Base-by-base conservation (phyloP, 2,113 vertebrate genomes). In the Nymphicus hollandicus region DNA sequence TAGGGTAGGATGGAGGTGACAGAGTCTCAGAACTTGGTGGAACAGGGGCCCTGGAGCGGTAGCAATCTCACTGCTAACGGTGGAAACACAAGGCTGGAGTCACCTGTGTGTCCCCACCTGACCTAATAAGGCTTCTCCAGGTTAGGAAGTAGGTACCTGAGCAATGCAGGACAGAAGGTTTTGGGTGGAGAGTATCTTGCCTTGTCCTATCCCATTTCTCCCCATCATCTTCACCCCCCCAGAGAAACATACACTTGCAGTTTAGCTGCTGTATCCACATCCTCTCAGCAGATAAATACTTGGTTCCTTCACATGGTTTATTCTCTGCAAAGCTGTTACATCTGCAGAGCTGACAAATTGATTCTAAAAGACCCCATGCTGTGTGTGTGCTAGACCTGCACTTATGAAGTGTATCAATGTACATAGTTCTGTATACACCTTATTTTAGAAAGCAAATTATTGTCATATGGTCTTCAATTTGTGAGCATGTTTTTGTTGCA, bases 161-260 rank as follows among this genome's bases (percentile, higher is more conserved):
- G 43, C 25, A 64, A 13, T 33, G 15, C 35, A 65, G 84, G 17
- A 65, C 6, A 49, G 71, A 33, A 39, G 53, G 19, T 15, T 5
- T 13, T 11, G 13, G 3, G 11, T 0, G 0, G 5, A 4, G 4
- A 33, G 10, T 65, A 7, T 29, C 55, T 81, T 49, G 5, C 58
- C 61, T 35, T 69, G 37, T 61, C 13, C 12, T 33, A 31, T 63
- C 8, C 39, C 13, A 3, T 55, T 82, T 71, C 3, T 13, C 4
- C 5, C 7, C 7, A 6, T 63, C 6, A 3, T 78, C n/a, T 37
- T 52, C 6, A n/a, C 55, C 11, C 2, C 2, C 14, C 22, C 69
- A 16, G 6, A 31, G 8, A 37, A 5, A 14, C 31, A 24, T 28
- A 12, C 41, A 3, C 23, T 81, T 13, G 3, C 18, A 35, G 28